Base-by-base conservation (phyloP, 1,140 invertebrate species). In the Hyposmocoma kahamanoa region DNA sequence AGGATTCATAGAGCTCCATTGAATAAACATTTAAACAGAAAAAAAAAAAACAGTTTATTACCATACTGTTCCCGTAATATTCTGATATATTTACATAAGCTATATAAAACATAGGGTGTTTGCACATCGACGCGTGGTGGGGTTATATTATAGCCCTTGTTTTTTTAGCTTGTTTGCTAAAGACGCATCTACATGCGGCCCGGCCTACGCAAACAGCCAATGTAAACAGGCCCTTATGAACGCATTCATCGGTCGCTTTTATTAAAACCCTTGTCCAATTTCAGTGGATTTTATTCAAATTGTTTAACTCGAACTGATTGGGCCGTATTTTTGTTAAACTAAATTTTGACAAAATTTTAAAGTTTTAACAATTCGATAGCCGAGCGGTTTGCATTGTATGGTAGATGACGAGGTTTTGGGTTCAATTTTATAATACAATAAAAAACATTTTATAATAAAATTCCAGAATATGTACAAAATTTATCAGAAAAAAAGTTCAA, bases 81-180 rank as follows among this genome's bases (percentile, higher is more conserved):
- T 50, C 53, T 47, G 47, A 28, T 26, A 61, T 72, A 72, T 74
- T 74, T 78, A 62, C 56, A 47, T 45, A 62, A 48, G 52, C 49
- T 72, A 70, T 71, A 54, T 72, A 67, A 49, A 62, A 62, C 52
- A 54, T 61, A 34, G 9, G 20, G 20, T 32, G 59, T 73, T 67
- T 72, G 58, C 55, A 53, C 53, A 46, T 26, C 47, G 52, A 52
- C 53, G 58, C 50, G 42, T 48, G 42, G 44, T 52, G 59, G 59
- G 59, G 50, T 56, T 68, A 71, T 68, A 62, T 66, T 68, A 59
- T 56, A 44, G 51, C 73, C 78, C 81, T 78, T 82, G 81, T 81
- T 81, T 84, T 84, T 84, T 84, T 78, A 79, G 67, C 67, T 46
- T 84, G 77, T 82, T 84, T 82, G 71, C 69, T 65, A 66, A 81